These are phyloP conservation scores for Strix aluco DNA, from an alignment of 2,113 vertebrate species.

Conservation along the genomic window DNA sequence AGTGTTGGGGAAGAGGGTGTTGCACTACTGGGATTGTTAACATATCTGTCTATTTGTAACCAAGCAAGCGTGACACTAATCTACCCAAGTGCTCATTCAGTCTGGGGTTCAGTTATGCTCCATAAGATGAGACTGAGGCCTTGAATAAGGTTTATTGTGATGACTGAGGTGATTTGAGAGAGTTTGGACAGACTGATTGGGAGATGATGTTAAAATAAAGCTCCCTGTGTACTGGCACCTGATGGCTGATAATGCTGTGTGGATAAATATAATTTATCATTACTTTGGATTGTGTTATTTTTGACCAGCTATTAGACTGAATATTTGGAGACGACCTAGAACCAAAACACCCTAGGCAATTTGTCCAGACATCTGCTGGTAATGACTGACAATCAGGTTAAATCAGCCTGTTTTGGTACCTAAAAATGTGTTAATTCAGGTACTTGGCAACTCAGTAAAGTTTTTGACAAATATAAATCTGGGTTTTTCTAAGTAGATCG, in stretches of 20 bases:
- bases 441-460: background rate
- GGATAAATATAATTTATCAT: slow-evolving; percentile 24
- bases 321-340: background rate
- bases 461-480: background rate
- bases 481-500: background rate
- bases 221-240: background rate
- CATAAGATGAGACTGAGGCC: background rate
- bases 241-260: background rate
- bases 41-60: background rate
- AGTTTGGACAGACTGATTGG: background rate
- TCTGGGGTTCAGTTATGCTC: background rate
- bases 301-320: background rate
- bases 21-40: background rate
- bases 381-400: background rate
- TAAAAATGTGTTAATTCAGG: background rate
- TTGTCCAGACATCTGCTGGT: background rate
- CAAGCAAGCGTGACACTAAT: background rate
- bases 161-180: background rate
- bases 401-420: background rate
- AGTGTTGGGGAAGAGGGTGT: background rate
- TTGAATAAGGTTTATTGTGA: background rate
- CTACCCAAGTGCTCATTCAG: accelerated
- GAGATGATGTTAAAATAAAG: slow-evolving; percentile 5
- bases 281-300: background rate
- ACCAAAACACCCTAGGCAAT: background rate